These are phyloP conservation scores for Ctenoplectra terminalis DNA, from an alignment of 1,140 invertebrate species.

Conservation along the genomic window DNA sequence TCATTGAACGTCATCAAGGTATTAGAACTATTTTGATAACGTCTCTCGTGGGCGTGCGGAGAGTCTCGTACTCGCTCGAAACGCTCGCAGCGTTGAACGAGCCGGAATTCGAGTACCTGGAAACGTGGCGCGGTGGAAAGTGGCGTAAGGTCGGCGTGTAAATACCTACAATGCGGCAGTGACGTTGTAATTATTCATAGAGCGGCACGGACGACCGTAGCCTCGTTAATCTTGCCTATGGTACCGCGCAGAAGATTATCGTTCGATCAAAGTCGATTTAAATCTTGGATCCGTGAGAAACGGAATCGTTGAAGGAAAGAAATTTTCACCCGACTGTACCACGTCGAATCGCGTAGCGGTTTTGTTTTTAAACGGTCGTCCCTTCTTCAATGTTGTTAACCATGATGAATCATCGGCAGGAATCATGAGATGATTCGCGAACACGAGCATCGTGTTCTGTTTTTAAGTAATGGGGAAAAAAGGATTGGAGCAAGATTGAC, in stretches of 20 bases:
- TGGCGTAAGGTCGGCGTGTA: slow-evolving; percentile 32
- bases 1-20: slow-evolving; percentile 38
- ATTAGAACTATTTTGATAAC: slow-evolving; percentile 41
- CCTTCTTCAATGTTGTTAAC: not conserved
- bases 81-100: not conserved
- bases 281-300: slow-evolving; percentile 7
- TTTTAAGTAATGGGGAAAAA: slow-evolving; percentile 3
- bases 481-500: slow-evolving; percentile 1
- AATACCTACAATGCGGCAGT: slow-evolving; percentile 8
- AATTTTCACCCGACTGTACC: not conserved
- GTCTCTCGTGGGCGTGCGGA: slow-evolving; percentile 7
- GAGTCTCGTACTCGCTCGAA: not conserved
- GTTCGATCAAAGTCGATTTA: not conserved
- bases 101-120: slow-evolving; percentile 27
- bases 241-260: not conserved
- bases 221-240: not conserved
- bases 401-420: slow-evolving; percentile 24
- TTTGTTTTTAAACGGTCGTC: slow-evolving; percentile 23
- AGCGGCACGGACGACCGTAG: not conserved
- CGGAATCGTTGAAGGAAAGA: not conserved
- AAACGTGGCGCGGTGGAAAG: slow-evolving; percentile 20
- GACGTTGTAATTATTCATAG: slow-evolving; percentile 42
- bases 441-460: not conserved
- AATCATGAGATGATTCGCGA: slow-evolving; percentile 1
- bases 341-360: slow-evolving; percentile 25